Conservation (phyloP, 2,888 invertebrate genomes). For the Margaritifera margaritifera region DNA sequence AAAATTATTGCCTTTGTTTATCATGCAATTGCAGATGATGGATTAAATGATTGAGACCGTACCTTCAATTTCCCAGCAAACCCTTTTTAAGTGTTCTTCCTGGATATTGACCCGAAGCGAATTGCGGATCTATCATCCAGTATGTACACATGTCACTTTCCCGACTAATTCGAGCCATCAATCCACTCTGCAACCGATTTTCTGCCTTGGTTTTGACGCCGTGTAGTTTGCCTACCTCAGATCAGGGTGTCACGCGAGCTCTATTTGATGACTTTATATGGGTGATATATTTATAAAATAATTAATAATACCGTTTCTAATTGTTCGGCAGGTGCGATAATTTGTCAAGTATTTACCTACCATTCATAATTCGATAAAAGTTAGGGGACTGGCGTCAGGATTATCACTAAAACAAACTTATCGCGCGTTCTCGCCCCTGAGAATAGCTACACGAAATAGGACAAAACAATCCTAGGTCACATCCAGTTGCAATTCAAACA, state of each 20-base stretch:
- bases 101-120: conserved; percentile 26
- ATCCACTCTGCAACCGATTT: conserved; percentile 25
- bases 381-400: conserved; percentile 30
- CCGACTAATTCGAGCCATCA: conserved; percentile 26
- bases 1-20: too few relatives aligned
- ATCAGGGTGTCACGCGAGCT: conserved; percentile 31
- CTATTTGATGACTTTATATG: conserved; percentile 16
- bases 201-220: conserved; percentile 33
- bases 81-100: conserved; percentile 33
- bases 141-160: conserved; percentile 31
- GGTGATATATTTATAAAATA: conserved; percentile 33
- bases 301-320: conserved; percentile 34
- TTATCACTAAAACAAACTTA: conserved; percentile 30
- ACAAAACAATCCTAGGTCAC: too few relatives aligned
- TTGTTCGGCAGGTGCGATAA: conserved; percentile 34
- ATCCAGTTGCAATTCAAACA: not conserved
- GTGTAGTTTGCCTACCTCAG: conserved; percentile 28
- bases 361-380: conserved; percentile 36
- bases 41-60: too few relatives aligned
- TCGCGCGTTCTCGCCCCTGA: conserved; percentile 22
- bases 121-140: conserved; percentile 35
- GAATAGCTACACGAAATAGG: not conserved
- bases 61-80: too few relatives aligned
- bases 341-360: conserved; percentile 33
- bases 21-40: too few relatives aligned